Evolutionary conservation across 2,113 vertebrate species (phyloP).

Genomic region (Zosterops japonicus): DNA sequence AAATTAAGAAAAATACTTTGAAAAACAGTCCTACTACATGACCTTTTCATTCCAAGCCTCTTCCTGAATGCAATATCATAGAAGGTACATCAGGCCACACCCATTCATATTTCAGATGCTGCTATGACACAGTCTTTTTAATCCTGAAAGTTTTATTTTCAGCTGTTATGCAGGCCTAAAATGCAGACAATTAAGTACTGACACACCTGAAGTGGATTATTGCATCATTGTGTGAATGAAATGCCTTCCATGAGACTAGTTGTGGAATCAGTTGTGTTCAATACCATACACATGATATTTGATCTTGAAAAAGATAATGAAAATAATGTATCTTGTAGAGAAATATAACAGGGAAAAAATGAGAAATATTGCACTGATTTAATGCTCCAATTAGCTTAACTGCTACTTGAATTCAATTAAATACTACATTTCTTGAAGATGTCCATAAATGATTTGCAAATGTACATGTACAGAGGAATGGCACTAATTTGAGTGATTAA

Average conservation of each 20-base stretch:
- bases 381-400: slow-evolving; percentile 9
- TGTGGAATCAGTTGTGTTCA: background rate
- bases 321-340: background rate
- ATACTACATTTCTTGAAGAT: background rate
- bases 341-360: background rate
- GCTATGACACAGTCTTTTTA: background rate
- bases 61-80: background rate
- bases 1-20: background rate
- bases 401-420: slow-evolving; percentile 14
- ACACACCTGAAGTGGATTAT: background rate
- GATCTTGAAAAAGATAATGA: background rate
- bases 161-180: background rate
- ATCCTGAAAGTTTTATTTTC: background rate
- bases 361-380: background rate
- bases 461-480: background rate
- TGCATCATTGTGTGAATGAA: background rate
- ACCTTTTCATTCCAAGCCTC: background rate
- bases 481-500: background rate
- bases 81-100: background rate
- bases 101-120: background rate
- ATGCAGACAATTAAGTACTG: background rate
- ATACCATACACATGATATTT: background rate
- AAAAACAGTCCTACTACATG: background rate
- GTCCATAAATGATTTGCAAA: background rate
- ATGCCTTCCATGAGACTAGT: background rate